A percentile compares a stretch with the other conserved stretches of the same genome.
Evolutionary conservation across 2,888 invertebrate species (phyloP).

Genomic region (Mantis religiosa): DNA sequence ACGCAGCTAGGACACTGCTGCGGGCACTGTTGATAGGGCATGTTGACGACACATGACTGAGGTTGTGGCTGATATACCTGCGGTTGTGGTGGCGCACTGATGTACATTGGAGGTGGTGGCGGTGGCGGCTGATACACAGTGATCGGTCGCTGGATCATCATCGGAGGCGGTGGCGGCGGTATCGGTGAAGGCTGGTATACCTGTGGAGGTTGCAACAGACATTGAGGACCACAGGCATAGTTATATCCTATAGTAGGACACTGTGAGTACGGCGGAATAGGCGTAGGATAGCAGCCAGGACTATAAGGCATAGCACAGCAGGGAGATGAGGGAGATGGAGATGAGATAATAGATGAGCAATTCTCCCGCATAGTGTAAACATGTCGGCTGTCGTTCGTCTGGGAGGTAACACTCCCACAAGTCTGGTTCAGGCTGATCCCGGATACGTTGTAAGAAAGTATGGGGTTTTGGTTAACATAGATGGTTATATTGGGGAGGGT

Average conservation of each 20-base stretch:
- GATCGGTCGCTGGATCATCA: too few species aligned
- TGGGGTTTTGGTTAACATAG: conserved; percentile 9
- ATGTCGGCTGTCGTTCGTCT: neutral
- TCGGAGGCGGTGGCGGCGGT: too few species aligned
- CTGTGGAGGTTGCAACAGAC: neutral
- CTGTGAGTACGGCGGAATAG: neutral
- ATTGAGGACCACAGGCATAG: conserved; percentile 6
- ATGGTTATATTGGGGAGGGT: conserved; percentile 23
- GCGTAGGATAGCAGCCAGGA: neutral
- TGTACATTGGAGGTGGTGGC: neutral
- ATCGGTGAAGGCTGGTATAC: neutral
- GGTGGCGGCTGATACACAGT: neutral
- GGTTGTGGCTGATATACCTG: neutral
- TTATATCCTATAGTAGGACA: neutral
- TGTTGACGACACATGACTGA: neutral
- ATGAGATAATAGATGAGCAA: neutral
- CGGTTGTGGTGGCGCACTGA: neutral
- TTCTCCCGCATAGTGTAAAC: neutral
- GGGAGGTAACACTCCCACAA: neutral
- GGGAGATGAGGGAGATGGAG: neutral
- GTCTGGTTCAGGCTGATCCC: neutral
- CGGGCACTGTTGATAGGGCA: neutral
- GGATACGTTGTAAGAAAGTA: neutral
- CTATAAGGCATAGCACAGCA: neutral
- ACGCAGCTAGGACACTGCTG: neutral